Percentiles rank a stretch among this genome's conserved stretches.
These are phyloP conservation scores for Macquaria ambigua DNA, from an alignment of 2,113 vertebrate genomes.

Conservation along the genomic window DNA sequence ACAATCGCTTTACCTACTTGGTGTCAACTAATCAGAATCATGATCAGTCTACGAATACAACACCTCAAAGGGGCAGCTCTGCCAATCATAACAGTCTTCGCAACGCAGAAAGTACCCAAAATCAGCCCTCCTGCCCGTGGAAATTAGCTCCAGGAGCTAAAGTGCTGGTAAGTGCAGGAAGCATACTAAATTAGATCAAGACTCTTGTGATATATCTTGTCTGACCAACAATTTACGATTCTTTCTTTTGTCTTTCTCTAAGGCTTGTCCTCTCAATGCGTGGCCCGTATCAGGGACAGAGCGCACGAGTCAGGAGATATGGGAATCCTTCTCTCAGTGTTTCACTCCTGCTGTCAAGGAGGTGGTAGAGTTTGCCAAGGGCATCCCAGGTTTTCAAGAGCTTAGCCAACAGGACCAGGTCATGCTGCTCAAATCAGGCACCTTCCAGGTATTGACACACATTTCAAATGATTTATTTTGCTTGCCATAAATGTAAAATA, in stretches of 20 bases:
- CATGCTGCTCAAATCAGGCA: slow-evolving; percentile 88
- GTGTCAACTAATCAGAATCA: slow-evolving; percentile 75
- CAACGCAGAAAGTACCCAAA: slow-evolving; percentile 45
- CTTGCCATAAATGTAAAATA: neutral
- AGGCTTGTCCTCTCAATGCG: slow-evolving; percentile 87
- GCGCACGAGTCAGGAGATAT: slow-evolving; percentile 83
- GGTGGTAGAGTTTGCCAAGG: slow-evolving; percentile 88
- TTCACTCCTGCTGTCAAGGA: slow-evolving; percentile 88
- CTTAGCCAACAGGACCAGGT: slow-evolving; percentile 88
- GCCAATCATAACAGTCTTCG: slow-evolving; percentile 61
- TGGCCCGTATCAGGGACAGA: slow-evolving; percentile 82
- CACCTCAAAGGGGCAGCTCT: slow-evolving; percentile 54
- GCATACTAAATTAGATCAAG: neutral
- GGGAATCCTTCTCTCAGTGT: slow-evolving; percentile 88
- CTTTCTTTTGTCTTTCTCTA: slow-evolving; percentile 23
- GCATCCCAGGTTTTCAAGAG: slow-evolving; percentile 87
- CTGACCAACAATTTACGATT: slow-evolving; percentile 1
- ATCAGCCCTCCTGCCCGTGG: slow-evolving; percentile 81
- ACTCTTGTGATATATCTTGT: neutral
- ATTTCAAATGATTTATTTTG: slow-evolving; percentile 8
- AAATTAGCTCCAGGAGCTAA: slow-evolving; percentile 81
- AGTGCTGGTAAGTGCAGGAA: slow-evolving; percentile 81
- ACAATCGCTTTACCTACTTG: slow-evolving; percentile 68
- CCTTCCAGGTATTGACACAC: slow-evolving; percentile 84
- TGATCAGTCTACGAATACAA: slow-evolving; percentile 43